Evolutionary conservation across 2,888 invertebrate genomes (phyloP).

Genomic region (Tridacna crocea): DNA sequence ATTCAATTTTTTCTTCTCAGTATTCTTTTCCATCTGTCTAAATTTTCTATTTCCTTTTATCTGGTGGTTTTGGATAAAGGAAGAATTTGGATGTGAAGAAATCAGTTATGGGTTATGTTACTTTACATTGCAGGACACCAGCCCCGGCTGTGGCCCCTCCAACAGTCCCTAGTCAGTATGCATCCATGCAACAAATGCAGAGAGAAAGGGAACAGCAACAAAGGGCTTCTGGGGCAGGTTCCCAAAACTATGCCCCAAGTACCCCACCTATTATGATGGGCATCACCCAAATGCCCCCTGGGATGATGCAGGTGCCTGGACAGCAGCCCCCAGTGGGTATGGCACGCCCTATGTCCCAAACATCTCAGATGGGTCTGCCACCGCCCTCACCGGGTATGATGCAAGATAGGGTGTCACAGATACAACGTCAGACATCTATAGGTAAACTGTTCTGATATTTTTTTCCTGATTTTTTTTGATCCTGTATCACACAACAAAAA

Average conservation of each 20-base stretch:
- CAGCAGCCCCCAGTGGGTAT: conserved; percentile 73
- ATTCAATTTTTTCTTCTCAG: too few relatives aligned
- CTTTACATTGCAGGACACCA: conserved; percentile 86
- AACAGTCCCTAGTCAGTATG: conserved; percentile 92
- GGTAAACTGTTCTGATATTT: conserved; percentile 41
- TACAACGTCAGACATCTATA: conserved; percentile 54
- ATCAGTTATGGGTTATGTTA: too few relatives aligned
- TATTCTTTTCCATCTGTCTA: too few relatives aligned
- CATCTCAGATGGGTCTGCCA: conserved; percentile 37
- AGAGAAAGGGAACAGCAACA: conserved; percentile 24
- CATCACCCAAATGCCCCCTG: conserved; percentile 36
- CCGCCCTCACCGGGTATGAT: conserved; percentile 52
- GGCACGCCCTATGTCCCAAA: conserved; percentile 72
- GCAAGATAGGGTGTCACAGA: conserved; percentile 39
- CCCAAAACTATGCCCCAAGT: conserved; percentile 42
- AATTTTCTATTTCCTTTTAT: too few relatives aligned
- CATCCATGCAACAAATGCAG: conserved; percentile 86
- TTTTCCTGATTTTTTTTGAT: too few relatives aligned
- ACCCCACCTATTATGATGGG: conserved; percentile 58
- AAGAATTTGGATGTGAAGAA: too few relatives aligned
- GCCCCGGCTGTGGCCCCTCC: conserved; percentile 99
- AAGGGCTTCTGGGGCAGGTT: conserved; percentile 25
- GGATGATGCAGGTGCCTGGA: conserved; percentile 44
- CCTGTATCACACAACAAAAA: too few relatives aligned
- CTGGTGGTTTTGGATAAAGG: too few relatives aligned